phyloP scores from a whole-genome alignment of 2,888 invertebrate genomes.

The Cosmorhoe ocellata region DNA sequence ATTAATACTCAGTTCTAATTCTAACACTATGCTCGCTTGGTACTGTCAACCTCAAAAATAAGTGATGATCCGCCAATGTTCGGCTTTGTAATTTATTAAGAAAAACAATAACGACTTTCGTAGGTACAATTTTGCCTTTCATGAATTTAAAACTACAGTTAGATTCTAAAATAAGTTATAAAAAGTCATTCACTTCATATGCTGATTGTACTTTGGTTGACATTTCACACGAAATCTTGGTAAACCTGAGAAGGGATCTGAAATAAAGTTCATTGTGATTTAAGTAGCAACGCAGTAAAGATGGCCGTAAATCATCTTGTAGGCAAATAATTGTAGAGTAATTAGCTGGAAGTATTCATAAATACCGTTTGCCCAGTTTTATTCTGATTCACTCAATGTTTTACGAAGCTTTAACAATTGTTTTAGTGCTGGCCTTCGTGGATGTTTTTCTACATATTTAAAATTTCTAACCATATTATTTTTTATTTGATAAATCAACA shows the following conservation, averaged over 20 bases:
- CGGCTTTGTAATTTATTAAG: too few species aligned
- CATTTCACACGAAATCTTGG: constrained; percentile 54
- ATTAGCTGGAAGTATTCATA: constrained; percentile 25
- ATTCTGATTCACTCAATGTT: constrained; percentile 25
- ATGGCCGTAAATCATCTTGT: constrained; percentile 8
- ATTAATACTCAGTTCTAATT: constrained; percentile 70
- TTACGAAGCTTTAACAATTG: constrained; percentile 14
- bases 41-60: constrained; percentile 22
- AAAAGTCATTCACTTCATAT: too few species aligned
- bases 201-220: constrained; percentile 37
- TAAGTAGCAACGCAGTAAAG: constrained; percentile 5
- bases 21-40: constrained; percentile 45
- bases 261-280: constrained; percentile 8
- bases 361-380: constrained; percentile 27
- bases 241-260: constrained; percentile 9
- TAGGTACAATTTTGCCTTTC: too few species aligned
- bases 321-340: constrained; percentile 30
- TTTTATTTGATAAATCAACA: constrained; percentile 1
- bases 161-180: too few species aligned
- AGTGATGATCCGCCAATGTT: too few species aligned
- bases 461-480: neutral
- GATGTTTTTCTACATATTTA: too few species aligned
- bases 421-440: constrained; percentile 24
- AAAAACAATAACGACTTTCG: too few species aligned
- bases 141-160: too few species aligned